A percentile compares a stretch with the other conserved stretches of the same genome.
Evolutionary conservation across 2,888 invertebrate species (phyloP).

Genomic region (Liopterus haemorrhoidalis): DNA sequence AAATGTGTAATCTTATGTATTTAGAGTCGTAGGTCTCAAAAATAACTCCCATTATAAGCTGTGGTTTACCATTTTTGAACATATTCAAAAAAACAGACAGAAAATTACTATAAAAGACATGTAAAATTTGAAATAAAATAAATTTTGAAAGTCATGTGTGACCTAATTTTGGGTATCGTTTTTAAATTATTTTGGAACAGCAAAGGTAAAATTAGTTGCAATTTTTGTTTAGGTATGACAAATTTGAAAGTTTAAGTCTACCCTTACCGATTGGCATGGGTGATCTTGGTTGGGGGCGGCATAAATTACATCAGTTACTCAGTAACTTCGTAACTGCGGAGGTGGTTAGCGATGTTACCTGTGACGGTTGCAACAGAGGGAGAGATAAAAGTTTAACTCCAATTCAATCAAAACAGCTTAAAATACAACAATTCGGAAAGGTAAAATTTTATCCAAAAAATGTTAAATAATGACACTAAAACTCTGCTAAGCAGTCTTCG

Average conservation of each 20-base stretch:
- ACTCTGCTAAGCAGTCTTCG: no score
- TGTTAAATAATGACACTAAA: slow-evolving; percentile 41
- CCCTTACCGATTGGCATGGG: slow-evolving; percentile 62
- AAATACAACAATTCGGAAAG: slow-evolving; percentile 70
- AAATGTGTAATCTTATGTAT: no score
- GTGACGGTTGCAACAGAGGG: slow-evolving; percentile 61
- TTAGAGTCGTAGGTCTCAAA: no score
- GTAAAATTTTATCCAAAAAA: slow-evolving; percentile 41
- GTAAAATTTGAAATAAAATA: neutral
- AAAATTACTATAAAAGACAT: no score
- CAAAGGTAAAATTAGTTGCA: slow-evolving; percentile 43
- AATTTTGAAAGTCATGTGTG: neutral
- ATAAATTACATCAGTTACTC: slow-evolving; percentile 65
- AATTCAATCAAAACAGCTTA: slow-evolving; percentile 58
- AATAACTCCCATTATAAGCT: no score
- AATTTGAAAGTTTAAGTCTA: slow-evolving; percentile 83
- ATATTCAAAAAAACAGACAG: no score
- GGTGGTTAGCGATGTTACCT: slow-evolving; percentile 76
- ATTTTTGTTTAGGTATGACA: slow-evolving; percentile 86
- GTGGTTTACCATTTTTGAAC: no score
- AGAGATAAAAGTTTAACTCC: slow-evolving; percentile 43
- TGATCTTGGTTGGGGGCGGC: slow-evolving; percentile 55
- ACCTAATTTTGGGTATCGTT: slow-evolving; percentile 3
- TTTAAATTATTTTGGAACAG: slow-evolving; percentile 5
- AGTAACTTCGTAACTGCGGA: slow-evolving; percentile 83